A percentile compares a stretch with the other conserved stretches of the same genome.
Evolutionary conservation across 2,888 invertebrate species (phyloP).

Genomic region (Pseudococcus longispinus): DNA sequence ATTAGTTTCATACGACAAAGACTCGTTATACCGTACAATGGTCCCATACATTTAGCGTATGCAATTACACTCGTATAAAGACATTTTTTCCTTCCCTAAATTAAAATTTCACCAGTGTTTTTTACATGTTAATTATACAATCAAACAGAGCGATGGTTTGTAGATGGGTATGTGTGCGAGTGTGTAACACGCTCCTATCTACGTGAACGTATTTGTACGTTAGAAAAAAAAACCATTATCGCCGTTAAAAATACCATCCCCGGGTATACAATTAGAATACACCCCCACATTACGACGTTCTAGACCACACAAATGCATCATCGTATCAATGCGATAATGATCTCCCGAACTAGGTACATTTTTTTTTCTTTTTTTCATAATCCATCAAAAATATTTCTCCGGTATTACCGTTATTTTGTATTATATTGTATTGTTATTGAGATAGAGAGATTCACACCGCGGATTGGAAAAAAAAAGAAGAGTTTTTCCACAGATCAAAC

Average conservation of each 20-base stretch:
- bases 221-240: conserved; percentile 21
- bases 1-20: background rate
- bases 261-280: background rate
- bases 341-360: background rate
- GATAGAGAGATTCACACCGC: background rate
- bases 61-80: background rate
- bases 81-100: background rate
- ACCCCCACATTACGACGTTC: conserved; percentile 7
- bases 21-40: background rate
- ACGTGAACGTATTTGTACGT: background rate
- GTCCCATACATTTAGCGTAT: conserved; percentile 1
- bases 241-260: conserved; percentile 12
- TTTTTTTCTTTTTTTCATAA: background rate
- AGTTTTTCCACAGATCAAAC: background rate
- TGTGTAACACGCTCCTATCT: background rate
- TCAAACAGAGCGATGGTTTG: background rate
- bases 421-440: conserved; percentile 8
- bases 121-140: conserved; percentile 5
- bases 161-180: background rate
- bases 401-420: background rate
- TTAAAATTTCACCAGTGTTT: background rate
- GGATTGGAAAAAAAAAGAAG: background rate
- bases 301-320: conserved; percentile 8
- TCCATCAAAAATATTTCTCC: conserved; percentile 2
- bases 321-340: background rate